A percentile compares a stretch with the other conserved stretches of the same genome.
Evolutionary conservation across 2,888 invertebrate genomes (phyloP).

Genomic region (Diogma glabrata): DNA sequence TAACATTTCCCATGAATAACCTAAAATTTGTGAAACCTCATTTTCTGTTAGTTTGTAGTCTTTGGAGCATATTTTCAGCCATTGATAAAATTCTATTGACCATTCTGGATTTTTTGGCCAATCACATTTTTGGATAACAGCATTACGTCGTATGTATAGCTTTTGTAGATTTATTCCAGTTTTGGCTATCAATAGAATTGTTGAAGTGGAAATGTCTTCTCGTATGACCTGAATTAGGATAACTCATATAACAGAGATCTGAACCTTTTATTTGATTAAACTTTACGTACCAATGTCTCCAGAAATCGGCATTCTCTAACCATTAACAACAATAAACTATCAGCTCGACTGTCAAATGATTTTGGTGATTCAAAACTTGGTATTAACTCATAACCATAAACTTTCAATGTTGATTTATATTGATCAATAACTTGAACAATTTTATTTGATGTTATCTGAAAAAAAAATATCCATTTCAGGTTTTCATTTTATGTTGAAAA

Average conservation of each 20-base stretch:
- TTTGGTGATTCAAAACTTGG: constrained; percentile 54
- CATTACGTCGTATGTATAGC: constrained; percentile 57
- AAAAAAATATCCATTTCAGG: no score
- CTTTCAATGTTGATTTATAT: constrained; percentile 47
- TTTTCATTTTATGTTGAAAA: no score
- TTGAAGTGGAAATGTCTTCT: constrained; percentile 66
- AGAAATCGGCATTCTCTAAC: constrained; percentile 54
- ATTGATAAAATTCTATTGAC: constrained; percentile 51
- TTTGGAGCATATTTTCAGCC: constrained; percentile 49
- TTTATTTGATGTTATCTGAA: constrained; percentile 40
- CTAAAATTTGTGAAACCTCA: constrained; percentile 57
- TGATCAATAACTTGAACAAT: constrained; percentile 46
- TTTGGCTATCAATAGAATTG: constrained; percentile 55
- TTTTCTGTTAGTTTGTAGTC: constrained; percentile 52
- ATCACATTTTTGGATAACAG: constrained; percentile 54
- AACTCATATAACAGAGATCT: no score
- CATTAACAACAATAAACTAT: constrained; percentile 53
- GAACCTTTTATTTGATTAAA: no score
- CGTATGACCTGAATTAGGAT: constrained; percentile 64
- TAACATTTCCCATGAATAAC: constrained; percentile 54
- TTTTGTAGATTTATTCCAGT: constrained; percentile 49
- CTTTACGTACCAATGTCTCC: constrained; percentile 58
- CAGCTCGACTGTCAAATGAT: constrained; percentile 57
- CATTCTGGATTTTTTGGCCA: constrained; percentile 57
- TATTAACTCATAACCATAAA: constrained; percentile 55